Evolutionary conservation across 1,140 invertebrate species (phyloP).

Genomic region (Camponotus vicinus): DNA sequence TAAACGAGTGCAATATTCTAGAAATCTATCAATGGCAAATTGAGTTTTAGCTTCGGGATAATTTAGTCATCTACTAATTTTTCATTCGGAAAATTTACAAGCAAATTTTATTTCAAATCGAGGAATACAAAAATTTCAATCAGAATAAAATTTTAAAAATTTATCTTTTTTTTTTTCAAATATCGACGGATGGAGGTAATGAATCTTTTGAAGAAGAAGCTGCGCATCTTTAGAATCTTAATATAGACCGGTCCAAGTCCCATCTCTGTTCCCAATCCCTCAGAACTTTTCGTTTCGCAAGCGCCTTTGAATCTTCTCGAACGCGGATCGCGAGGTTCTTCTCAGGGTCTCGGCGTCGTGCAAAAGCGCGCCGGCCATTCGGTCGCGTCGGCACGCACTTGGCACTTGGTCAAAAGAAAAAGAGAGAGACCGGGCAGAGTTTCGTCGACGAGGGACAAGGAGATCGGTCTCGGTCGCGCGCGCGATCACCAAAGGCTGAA

Average conservation of each 20-base stretch:
- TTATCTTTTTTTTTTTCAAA: no score
- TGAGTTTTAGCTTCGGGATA: not conserved
- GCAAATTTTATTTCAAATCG: not conserved
- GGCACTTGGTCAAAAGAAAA: constrained; percentile 76
- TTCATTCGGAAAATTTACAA: not conserved
- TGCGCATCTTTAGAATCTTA: not conserved
- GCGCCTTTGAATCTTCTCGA: constrained; percentile 19
- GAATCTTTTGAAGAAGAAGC: not conserved
- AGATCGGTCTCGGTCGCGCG: constrained; percentile 48
- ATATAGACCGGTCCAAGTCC: constrained; percentile 14
- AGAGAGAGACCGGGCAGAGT: constrained; percentile 63
- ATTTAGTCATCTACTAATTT: not conserved
- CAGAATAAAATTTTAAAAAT: no score
- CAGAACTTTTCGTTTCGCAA: constrained; percentile 38
- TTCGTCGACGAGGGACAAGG: constrained; percentile 50
- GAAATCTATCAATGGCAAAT: not conserved
- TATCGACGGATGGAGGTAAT: not conserved
- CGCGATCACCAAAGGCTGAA: constrained; percentile 5
- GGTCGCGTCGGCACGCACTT: constrained; percentile 77
- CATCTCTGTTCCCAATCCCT: constrained; percentile 25
- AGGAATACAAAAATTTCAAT: not conserved
- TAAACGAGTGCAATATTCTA: not conserved
- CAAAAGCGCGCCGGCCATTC: constrained; percentile 66
- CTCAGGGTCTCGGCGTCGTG: constrained; percentile 40
- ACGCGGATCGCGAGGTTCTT: not conserved